Evolutionary conservation across 1,140 invertebrate genomes (phyloP).

Genomic region (Elymnias hypermnestra): DNA sequence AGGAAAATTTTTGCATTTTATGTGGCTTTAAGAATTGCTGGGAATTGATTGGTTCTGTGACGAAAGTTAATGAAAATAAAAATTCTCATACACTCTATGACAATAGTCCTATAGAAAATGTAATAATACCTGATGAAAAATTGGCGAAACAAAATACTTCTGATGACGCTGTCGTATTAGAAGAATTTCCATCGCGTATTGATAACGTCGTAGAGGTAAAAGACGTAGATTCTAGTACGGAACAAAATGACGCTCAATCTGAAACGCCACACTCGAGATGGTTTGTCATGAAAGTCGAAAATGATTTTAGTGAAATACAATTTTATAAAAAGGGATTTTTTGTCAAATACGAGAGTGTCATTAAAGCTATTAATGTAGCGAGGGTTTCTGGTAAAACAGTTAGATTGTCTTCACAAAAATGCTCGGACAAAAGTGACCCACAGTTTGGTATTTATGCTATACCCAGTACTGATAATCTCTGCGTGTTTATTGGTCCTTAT

Average conservation of each 20-base stretch:
- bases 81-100: not conserved
- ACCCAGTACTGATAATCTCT: conserved; percentile 40
- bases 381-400: conserved; percentile 53
- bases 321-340: conserved; percentile 61
- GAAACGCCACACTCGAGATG: conserved; percentile 36
- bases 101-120: not conserved
- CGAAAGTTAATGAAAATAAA: conserved; percentile 35
- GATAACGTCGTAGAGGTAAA: not conserved
- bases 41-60: conserved; percentile 55
- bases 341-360: conserved; percentile 55
- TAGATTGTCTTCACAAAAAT: conserved; percentile 49
- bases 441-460: conserved; percentile 66
- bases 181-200: not conserved
- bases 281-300: conserved; percentile 65
- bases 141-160: not conserved
- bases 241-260: not conserved
- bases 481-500: conserved; percentile 63
- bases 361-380: conserved; percentile 54
- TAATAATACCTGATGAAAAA: not conserved
- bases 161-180: not conserved
- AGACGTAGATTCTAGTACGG: not conserved
- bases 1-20: conserved; percentile 63
- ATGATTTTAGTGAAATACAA: conserved; percentile 61
- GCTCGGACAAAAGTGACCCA: conserved; percentile 27
- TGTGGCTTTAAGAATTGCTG: conserved; percentile 49